Base-by-base conservation (phyloP, 2,888 invertebrate species). In the Frankliniella fusca region DNA sequence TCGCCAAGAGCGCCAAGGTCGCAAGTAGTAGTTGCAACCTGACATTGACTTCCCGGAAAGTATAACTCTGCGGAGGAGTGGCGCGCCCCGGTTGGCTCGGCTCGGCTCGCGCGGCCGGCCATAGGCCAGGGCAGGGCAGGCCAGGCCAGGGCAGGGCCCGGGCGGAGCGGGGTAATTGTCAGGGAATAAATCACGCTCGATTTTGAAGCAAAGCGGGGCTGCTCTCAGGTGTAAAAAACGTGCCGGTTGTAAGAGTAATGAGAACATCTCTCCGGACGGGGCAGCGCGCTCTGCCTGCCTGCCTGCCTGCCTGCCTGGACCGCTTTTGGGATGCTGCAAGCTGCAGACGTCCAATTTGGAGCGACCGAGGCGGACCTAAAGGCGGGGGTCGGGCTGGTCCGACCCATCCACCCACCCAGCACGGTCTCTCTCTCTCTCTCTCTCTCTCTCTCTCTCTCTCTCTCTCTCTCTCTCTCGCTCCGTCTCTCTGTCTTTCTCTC, bases 161-260 rank as follows among this genome's bases (percentile, higher is more conserved):
- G 54, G 20, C 15, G 27, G 27, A 23, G 70, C 70, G 70, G 38
- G 10, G 70, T 76, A 76, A 76, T 76, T 76, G 70, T 76, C 70
- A 76, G 70, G 27, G 70, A 76, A 76, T 76, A 76, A 76, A 76
- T 76, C 70, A 76, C 70, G 27, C 23, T 76, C 70, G 23, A 76
- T 76, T 76, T 76, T 76, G 12, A 76, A 76, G 70, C 70, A 27
- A 12, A 27, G 70, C 70, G n/a, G 70, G 23, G 70, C 20, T n/a
- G 70, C 70, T 27, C 70, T 23, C 23, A 23, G n/a, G 70, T 76
- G 27, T 23, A 76, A 76, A 76, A 76, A 76, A 76, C 70, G 70
- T 27, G 70, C 27, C 70, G 70, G 70, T 76, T 76, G 70, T 76
- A 76, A 76, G 70, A 76, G 70, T 76, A 76, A 76, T 76, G 70